These are phyloP conservation scores for Argyresthia albistria DNA, from an alignment of 2,888 invertebrate genomes.

Conservation along the genomic window DNA sequence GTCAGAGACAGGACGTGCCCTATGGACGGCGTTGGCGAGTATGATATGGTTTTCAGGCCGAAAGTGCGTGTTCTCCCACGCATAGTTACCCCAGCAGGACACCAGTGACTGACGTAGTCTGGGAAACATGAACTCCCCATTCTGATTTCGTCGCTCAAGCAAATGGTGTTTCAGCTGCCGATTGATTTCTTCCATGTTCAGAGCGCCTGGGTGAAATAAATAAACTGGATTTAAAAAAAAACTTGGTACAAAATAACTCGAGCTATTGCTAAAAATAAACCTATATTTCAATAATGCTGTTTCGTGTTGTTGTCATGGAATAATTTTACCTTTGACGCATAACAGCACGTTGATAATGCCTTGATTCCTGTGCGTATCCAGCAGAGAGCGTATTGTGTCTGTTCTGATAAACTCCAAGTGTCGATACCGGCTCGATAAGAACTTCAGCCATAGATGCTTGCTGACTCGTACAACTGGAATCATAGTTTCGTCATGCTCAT, in stretches of 20 bases:
- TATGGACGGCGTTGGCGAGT: constrained; percentile 74
- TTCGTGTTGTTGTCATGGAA: too few species aligned
- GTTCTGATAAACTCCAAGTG: constrained; percentile 73
- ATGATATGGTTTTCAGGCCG: constrained; percentile 80
- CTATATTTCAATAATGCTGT: too few species aligned
- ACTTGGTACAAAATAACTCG: not conserved
- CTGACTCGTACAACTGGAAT: constrained; percentile 67
- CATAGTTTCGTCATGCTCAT: too few species aligned
- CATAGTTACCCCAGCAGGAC: constrained; percentile 84
- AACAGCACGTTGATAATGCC: constrained; percentile 81
- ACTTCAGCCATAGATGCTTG: constrained; percentile 68
- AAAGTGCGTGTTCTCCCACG: constrained; percentile 77
- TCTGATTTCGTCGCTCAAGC: constrained; percentile 68
- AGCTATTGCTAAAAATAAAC: too few species aligned
- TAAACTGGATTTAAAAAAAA: not conserved
- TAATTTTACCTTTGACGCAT: constrained; percentile 69
- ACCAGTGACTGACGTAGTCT: constrained; percentile 77
- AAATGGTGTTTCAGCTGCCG: constrained; percentile 58
- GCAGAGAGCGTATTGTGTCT: constrained; percentile 76
- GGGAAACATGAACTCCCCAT: constrained; percentile 75
- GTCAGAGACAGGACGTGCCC: constrained; percentile 80
- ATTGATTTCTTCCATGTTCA: constrained; percentile 69
- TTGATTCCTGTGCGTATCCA: constrained; percentile 82
- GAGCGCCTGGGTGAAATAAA: constrained; percentile 29
- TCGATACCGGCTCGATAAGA: constrained; percentile 72